These are phyloP conservation scores for Catocala sponsa DNA, from an alignment of 2,888 invertebrate species.

Conservation along the genomic window DNA sequence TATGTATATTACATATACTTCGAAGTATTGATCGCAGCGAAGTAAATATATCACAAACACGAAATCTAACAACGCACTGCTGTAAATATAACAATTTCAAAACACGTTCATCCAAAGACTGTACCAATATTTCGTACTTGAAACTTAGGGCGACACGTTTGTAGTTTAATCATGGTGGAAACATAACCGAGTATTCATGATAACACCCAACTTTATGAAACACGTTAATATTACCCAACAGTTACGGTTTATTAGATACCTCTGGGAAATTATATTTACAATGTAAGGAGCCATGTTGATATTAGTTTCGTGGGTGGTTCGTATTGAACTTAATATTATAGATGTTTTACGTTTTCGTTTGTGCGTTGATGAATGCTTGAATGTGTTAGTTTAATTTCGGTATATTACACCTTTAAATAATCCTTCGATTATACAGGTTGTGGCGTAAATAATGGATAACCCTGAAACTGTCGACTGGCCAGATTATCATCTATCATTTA, in stretches of 20 bases:
- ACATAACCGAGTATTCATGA: conserved; percentile 53
- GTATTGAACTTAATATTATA: conserved; percentile 11
- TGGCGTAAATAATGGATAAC: too few species aligned
- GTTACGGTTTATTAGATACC: conserved; percentile 51
- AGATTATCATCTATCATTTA: too few species aligned
- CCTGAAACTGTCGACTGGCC: too few species aligned
- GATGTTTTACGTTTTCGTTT: background rate
- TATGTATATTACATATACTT: too few species aligned
- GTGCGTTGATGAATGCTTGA: too few species aligned
- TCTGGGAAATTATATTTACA: conserved; percentile 56
- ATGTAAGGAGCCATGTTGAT: conserved; percentile 41
- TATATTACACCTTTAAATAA: too few species aligned
- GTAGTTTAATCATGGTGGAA: conserved; percentile 42
- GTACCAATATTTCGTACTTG: conserved; percentile 17
- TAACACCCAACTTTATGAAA: conserved; percentile 54
- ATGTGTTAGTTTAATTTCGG: too few species aligned
- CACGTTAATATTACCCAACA: conserved; percentile 51
- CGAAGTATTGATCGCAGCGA: too few species aligned
- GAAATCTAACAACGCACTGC: too few species aligned
- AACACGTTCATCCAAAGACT: conserved; percentile 12
- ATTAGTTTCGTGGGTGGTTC: conserved; percentile 42
- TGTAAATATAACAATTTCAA: conserved; percentile 6
- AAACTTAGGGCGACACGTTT: conserved; percentile 20
- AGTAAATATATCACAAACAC: too few species aligned
- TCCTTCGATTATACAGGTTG: too few species aligned